Base-by-base conservation (phyloP, 2,888 invertebrate species). In the Drosophila affinis region DNA sequence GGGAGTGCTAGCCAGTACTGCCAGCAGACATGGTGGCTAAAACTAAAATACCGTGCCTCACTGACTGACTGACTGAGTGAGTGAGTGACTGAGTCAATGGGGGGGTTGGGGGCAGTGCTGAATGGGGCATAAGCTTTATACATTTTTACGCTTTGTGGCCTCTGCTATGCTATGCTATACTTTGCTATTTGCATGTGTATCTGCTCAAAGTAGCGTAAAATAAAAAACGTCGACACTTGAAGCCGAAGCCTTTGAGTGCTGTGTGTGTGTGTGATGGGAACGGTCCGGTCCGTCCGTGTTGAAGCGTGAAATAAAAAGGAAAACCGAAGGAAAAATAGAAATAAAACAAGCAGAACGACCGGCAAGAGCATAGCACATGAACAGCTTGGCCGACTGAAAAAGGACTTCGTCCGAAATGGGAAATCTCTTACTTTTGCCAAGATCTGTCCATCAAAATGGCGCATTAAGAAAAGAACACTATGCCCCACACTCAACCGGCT, bases 141-240 rank as follows among this genome's bases (percentile, higher is more conserved):
- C 74, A 82, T 78, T 78, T 78, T 82, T 76, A 77, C 80, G 72
- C 69, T 79, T 67, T 85, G 88, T 77, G 86, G 85, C 78, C 67
- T 69, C 62, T 54, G 65, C 51, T 54, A 77, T 71, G 53, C 70
- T 67, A 51, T 55, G 45, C 51, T 69, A 61, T 67, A 53, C 70
- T 67, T 51, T 55, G 45, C 51, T 70, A 62, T 67, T 81, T 73
- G 62, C 77, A 79, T 79, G 67, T 68, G 74, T 75, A 79, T 81
- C 83, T 72, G 62, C 63, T 63, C 70, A 75, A 76, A 79, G 76
- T 76, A 70, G 76, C 81, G 65, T 75, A 68, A 73, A 70, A 70
- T 78, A 57, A 77, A 78, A 75, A 71, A 62, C 60, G 69, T 74
- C 63, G 65, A 58, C 72, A 72, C 55, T 69, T 69, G 55, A 79